Evolutionary conservation across 2,888 invertebrate genomes (phyloP).

Genomic region (Brachyptera risi): DNA sequence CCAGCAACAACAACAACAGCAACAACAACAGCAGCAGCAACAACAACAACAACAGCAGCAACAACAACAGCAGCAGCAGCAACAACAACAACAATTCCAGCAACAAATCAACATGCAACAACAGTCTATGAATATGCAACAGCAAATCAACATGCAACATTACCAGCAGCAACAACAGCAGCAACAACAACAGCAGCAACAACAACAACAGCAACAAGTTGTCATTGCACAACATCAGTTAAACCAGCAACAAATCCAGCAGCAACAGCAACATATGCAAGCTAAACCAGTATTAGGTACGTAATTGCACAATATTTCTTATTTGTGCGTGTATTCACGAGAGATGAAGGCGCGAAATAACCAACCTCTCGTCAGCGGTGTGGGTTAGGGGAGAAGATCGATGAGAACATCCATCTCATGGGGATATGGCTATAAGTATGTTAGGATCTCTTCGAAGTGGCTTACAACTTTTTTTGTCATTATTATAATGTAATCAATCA

Average conservation of each 20-base stretch:
- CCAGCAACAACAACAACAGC: conserved; percentile 34
- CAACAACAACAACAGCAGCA: conserved; percentile 37
- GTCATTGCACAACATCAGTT: conserved; percentile 1
- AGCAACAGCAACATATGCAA: conserved; percentile 49
- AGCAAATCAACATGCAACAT: conserved; percentile 47
- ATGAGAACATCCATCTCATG: too few species aligned
- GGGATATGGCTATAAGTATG: too few species aligned
- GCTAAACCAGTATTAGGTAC: conserved; percentile 46
- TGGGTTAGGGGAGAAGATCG: too few species aligned
- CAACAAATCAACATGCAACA: conserved; percentile 33
- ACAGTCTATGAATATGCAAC: conserved; percentile 41
- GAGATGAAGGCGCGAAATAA: too few species aligned
- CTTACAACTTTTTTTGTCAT: too few species aligned
- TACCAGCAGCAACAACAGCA: conserved; percentile 37
- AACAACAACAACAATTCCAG: conserved; percentile 43
- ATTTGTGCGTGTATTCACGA: too few species aligned
- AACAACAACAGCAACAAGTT: conserved; percentile 41
- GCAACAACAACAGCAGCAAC: conserved; percentile 40
- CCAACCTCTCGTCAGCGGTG: too few species aligned
- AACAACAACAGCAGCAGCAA: conserved; percentile 35
- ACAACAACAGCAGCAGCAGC: conserved; percentile 45
- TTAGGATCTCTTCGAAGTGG: too few species aligned
- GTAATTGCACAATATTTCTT: too few species aligned
- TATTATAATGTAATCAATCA: too few species aligned
- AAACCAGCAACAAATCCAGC: too few species aligned